Percentiles rank a stretch among this genome's conserved stretches.
Conservation (phyloP, 2,113 vertebrate genomes). For the Chlorocebus sabaeus region DNA sequence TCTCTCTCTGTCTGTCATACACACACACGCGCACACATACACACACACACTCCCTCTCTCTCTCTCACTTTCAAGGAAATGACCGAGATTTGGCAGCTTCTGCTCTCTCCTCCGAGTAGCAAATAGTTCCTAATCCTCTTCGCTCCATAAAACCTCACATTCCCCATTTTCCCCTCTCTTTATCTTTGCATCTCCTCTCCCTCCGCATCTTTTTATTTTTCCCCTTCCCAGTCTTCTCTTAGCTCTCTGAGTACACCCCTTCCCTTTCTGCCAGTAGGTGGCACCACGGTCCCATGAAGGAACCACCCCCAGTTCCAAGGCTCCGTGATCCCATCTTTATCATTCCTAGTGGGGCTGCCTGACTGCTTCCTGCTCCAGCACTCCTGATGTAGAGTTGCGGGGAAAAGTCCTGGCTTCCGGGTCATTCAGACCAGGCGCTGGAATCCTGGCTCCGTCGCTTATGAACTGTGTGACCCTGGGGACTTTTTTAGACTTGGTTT, state of each 20-base stretch:
- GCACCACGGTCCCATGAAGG: constrained; percentile 18
- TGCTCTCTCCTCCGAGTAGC: not conserved
- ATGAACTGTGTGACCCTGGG: not conserved
- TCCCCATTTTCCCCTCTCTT: not conserved
- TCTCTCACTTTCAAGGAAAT: not conserved
- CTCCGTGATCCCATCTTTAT: fast-evolving
- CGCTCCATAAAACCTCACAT: not conserved
- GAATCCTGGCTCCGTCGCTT: not conserved
- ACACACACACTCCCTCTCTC: no score
- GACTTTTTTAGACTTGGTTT: constrained; percentile 20
- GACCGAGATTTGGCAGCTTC: not conserved
- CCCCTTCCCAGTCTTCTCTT: not conserved
- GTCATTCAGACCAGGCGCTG: not conserved
- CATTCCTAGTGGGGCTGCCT: not conserved
- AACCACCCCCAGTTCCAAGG: not conserved
- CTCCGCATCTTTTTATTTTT: not conserved
- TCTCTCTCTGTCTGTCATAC: not conserved
- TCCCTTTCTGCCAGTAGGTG: constrained; percentile 59
- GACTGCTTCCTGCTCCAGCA: not conserved
- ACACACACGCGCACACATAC: fast-evolving
- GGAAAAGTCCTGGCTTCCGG: not conserved
- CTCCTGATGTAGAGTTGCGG: not conserved
- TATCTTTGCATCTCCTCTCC: not conserved
- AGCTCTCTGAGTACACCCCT: not conserved
- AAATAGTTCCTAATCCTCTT: not conserved